Conservation (phyloP, 2,113 vertebrate species). For the Zosterops pallidus region DNA sequence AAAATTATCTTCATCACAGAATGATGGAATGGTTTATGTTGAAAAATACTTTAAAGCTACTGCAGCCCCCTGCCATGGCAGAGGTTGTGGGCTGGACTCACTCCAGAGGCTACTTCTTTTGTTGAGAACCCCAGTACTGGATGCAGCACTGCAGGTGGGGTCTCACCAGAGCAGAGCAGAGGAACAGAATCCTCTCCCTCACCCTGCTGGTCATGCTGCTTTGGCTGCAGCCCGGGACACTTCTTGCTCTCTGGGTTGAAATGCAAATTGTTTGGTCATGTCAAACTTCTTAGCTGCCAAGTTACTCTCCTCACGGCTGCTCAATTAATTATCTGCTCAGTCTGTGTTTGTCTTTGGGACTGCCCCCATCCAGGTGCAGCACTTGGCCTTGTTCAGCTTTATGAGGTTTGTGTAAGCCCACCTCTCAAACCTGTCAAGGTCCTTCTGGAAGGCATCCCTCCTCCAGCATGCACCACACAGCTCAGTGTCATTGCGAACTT, state of each 20-base stretch:
- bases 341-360: neutral
- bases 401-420: neutral
- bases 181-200: neutral
- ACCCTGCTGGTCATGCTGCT: rapidly evolving
- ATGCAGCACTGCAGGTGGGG: neutral
- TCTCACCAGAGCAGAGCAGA: neutral
- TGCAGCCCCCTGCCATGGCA: neutral
- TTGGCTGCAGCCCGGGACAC: neutral
- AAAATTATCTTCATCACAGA: neutral
- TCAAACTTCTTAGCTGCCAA: neutral
- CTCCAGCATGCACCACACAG: neutral
- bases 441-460: neutral
- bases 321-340: neutral
- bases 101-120: neutral
- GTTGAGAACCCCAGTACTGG: neutral
- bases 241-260: neutral
- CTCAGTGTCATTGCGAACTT: neutral
- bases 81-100: neutral
- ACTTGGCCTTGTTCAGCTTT: neutral
- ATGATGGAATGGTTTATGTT: neutral
- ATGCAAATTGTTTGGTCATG: neutral
- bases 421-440: neutral
- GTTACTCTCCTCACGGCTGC: neutral
- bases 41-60: neutral
- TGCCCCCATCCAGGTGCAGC: neutral